These are phyloP conservation scores for Macrophya annulata DNA, from an alignment of 2,888 invertebrate species.

Conservation along the genomic window DNA sequence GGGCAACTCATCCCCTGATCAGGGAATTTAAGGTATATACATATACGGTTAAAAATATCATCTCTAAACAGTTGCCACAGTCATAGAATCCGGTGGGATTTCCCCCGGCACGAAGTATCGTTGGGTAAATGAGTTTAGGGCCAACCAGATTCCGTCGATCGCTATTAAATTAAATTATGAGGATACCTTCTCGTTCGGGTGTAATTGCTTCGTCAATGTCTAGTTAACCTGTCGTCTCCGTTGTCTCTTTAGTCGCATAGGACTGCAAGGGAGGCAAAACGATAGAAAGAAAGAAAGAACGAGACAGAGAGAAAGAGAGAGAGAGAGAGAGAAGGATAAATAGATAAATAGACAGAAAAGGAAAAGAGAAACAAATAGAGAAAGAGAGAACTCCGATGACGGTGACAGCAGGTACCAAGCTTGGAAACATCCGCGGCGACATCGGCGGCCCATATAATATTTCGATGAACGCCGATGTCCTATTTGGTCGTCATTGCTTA, in stretches of 20 bases:
- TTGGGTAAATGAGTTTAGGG: constrained; percentile 1
- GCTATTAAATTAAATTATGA: constrained; percentile 66
- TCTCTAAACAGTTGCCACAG: not conserved
- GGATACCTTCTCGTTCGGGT: constrained; percentile 69
- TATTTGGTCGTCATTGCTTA: constrained; percentile 32
- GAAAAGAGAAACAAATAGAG: not conserved
- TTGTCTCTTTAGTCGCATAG: constrained; percentile 48
- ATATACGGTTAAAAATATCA: constrained; percentile 12
- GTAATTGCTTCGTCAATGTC: constrained; percentile 77
- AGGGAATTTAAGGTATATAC: not conserved
- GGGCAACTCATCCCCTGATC: not conserved
- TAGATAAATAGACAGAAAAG: not conserved
- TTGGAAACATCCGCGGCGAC: constrained; percentile 63
- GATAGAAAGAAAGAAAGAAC: not conserved
- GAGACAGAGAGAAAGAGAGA: not conserved
- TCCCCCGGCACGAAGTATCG: constrained; percentile 61
- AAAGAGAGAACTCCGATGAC: constrained; percentile 61
- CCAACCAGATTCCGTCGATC: constrained; percentile 46
- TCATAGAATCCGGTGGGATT: not conserved
- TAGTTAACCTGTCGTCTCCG: constrained; percentile 71
- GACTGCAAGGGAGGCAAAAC: not conserved
- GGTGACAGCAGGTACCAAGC: constrained; percentile 76
- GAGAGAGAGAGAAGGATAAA: not conserved
- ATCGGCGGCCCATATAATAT: constrained; percentile 61
- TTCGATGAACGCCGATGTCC: constrained; percentile 47